phyloP scores from a whole-genome alignment of 2,888 invertebrate genomes.

The Agrotis puta region DNA sequence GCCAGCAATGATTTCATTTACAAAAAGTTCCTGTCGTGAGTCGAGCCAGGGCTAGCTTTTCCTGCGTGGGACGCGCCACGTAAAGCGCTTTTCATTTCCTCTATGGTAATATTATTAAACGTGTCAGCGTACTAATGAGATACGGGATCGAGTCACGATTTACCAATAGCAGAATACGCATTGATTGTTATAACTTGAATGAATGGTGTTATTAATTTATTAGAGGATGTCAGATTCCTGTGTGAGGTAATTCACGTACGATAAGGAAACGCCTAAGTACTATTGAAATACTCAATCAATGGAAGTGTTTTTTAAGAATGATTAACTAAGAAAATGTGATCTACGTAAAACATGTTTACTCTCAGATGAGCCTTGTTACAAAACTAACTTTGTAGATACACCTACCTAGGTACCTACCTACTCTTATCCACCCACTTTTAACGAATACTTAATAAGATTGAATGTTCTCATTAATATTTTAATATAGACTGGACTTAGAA shows the following conservation, averaged over 20 bases:
- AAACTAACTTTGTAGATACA: neutral
- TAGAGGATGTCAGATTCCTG: conserved; percentile 53
- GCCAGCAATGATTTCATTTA: conserved; percentile 82
- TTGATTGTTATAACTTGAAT: conserved; percentile 60
- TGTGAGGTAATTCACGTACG: conserved; percentile 46
- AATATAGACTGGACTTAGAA: neutral
- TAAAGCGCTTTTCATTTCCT: conserved; percentile 82
- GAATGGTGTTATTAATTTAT: conserved; percentile 65
- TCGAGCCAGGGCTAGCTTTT: conserved; percentile 74
- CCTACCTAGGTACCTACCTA: neutral
- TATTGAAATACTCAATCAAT: conserved; percentile 20
- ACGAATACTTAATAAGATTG: neutral
- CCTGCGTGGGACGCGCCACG: conserved; percentile 77
- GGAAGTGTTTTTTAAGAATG: neutral
- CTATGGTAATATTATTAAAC: conserved; percentile 82
- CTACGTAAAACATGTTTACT: neutral
- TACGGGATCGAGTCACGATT: conserved; percentile 77
- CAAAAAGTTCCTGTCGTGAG: conserved; percentile 84
- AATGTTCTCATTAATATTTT: neutral
- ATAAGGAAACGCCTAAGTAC: conserved; percentile 25
- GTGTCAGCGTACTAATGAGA: conserved; percentile 85
- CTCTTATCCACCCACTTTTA: conserved; percentile 2
- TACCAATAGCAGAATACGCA: conserved; percentile 67
- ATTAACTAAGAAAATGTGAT: conserved; percentile 7
- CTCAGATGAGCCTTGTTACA: neutral